Percentiles rank a stretch among this genome's conserved stretches.
These are phyloP conservation scores for Phyllostomus hastatus DNA, from an alignment of 2,113 vertebrate species.

Conservation along the genomic window DNA sequence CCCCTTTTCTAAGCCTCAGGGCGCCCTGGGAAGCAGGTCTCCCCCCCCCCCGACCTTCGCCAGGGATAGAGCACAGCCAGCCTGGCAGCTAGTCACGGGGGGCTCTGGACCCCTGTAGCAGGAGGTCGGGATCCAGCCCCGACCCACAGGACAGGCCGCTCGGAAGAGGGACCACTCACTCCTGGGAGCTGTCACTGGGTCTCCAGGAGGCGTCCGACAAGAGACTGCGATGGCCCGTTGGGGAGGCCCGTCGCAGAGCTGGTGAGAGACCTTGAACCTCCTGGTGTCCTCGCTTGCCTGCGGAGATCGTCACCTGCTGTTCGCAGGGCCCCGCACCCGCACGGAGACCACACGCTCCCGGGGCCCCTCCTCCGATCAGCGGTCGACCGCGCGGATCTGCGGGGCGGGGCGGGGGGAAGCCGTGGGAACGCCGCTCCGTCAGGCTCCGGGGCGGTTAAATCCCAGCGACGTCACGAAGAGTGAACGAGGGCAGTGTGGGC, in stretches of 20 bases:
- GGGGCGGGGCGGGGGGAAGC: background rate
- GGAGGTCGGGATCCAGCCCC: background rate
- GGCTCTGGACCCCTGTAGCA: background rate
- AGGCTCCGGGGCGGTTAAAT: background rate
- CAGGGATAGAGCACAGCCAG: background rate
- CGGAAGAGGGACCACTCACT: background rate
- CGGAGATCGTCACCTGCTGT: background rate
- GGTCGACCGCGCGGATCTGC: background rate
- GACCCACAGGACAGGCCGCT: background rate
- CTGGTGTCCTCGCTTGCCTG: background rate
- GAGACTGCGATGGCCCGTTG: background rate
- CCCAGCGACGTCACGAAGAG: background rate
- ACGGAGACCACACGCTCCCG: background rate
- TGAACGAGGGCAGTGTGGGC: background rate
- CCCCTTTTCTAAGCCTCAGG: background rate
- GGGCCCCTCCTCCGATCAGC: background rate
- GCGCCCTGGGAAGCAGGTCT: background rate
- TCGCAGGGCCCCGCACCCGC: background rate
- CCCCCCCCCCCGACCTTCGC: background rate
- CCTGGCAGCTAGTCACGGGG: background rate
- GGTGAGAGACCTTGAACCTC: background rate
- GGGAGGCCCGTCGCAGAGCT: background rate
- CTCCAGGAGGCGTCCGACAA: background rate
- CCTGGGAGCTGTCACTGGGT: background rate
- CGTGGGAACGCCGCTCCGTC: background rate